Base-by-base conservation (phyloP, 2,113 vertebrate species). In the Triplophysa dalaica region DNA sequence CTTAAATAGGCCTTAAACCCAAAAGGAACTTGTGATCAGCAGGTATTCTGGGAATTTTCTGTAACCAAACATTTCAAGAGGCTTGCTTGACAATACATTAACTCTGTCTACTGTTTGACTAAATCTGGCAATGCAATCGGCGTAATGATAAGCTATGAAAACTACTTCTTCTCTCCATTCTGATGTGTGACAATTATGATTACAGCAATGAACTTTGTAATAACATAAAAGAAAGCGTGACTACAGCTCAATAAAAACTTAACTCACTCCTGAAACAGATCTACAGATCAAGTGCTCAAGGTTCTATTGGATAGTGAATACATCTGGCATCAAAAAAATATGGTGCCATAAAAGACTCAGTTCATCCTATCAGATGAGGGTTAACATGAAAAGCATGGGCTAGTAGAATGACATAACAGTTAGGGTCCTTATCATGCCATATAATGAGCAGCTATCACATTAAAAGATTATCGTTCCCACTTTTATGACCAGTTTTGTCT, bases 161-260 rank as follows among this genome's bases (percentile, higher is more conserved):
- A 66, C 75, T 1, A 26, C 45, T 38, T 65, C 62, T 77, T 65
- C 19, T 76, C 26, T 19, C 65, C 24, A 54, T n/a, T 19, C 19
- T 5, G 11, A 52, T 16, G 41, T 75, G 62, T 77, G 26, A 65
- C 19, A 64, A 38, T 33, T 52, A 75, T 1, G 2, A 50, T 6
- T 75, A 22, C 1, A 75, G 19, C 41, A 75, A 65, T 66, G 45
- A 65, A 65, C 62, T 65, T 65, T 65, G 45, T 77, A 77, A 54
- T 21, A 33, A 54, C 74, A 63, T 64, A 21, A n/a, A 50, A 75
- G 24, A 29, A 64, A 61, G 48, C 13, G 16, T 65, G 50, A 54
- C 61, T 29, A 80, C 38, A 33, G 63, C 24, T 61, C 60, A 41
- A 85, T 81, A 66, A 83, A 79, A 75, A 16, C 22, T 11, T 2